phyloP scores from a whole-genome alignment of 2,888 invertebrate species.

The Conistra vaccinii region DNA sequence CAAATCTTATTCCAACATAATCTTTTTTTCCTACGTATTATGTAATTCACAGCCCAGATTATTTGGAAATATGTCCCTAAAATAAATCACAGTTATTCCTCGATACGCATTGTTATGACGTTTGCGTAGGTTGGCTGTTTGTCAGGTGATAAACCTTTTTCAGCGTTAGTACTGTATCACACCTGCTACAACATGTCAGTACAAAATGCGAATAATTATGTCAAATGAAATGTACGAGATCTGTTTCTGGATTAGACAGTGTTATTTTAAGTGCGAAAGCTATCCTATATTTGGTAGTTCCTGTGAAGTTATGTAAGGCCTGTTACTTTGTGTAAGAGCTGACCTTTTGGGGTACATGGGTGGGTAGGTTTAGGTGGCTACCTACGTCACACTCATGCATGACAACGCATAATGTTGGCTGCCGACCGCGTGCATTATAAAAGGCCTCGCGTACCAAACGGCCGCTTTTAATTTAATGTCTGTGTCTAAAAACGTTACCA shows the following conservation, averaged over 20 bases:
- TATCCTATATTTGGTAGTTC: conserved; percentile 63
- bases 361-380: conserved; percentile 60
- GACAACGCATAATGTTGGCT: conserved; percentile 79
- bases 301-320: conserved; percentile 56
- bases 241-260: conserved; percentile 25
- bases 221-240: conserved; percentile 18
- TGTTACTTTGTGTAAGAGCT: conserved; percentile 72
- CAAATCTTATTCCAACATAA: conserved; percentile 14
- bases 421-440: conserved; percentile 81
- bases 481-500: conserved; percentile 71
- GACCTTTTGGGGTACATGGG: conserved; percentile 76
- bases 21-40: conserved; percentile 10
- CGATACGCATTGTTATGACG: conserved; percentile 50
- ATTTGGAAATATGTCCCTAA: conserved; percentile 18
- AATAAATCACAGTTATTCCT: conserved; percentile 39
- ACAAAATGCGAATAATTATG: conserved; percentile 27
- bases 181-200: conserved; percentile 12
- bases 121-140: conserved; percentile 51
- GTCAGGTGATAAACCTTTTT: conserved; percentile 46
- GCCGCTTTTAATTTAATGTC: conserved; percentile 77
- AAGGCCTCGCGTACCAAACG: conserved; percentile 72
- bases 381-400: conserved; percentile 73
- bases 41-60: conserved; percentile 28
- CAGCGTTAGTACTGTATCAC: conserved; percentile 26
- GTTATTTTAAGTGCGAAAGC: conserved; percentile 51